phyloP scores from a whole-genome alignment of 2,797 vertebrate species.

The Neopelma chrysocephalum region DNA sequence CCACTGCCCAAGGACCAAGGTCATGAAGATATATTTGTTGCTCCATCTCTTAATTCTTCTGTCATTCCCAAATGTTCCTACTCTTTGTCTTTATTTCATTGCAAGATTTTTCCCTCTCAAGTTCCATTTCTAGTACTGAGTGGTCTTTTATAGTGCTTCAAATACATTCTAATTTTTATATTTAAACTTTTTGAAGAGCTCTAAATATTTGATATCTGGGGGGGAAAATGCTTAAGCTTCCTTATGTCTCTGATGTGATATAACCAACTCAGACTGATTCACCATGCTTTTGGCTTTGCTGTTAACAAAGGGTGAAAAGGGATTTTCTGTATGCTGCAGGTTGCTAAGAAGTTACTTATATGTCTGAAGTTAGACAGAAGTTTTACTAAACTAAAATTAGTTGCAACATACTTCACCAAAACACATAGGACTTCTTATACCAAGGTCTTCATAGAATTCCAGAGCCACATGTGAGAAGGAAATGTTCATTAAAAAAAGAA shows the following conservation, averaged over 20 bases:
- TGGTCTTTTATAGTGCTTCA: not conserved
- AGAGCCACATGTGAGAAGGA: not conserved
- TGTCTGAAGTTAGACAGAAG: not conserved
- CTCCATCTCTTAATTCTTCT: not conserved
- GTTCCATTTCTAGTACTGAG: not conserved
- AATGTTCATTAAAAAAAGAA: not conserved
- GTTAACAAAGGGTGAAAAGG: not conserved
- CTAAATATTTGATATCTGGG: not conserved
- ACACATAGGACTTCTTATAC: not conserved
- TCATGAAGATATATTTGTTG: not conserved
- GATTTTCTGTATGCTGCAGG: not conserved
- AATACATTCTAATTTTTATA: not conserved
- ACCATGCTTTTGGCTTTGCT: not conserved
- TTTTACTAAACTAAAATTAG: not conserved
- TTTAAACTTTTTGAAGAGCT: not conserved
- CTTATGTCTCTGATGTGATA: not conserved
- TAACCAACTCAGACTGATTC: not conserved
- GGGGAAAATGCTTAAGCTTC: not conserved
- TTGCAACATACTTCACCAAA: not conserved
- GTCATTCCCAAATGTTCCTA: not conserved
- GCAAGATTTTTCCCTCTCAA: not conserved
- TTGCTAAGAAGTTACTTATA: not conserved
- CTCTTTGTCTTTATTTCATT: not conserved
- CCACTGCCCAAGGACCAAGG: not conserved
- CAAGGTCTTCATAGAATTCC: not conserved